Base-by-base conservation (phyloP, 2,888 invertebrate genomes). In the Agrotis ipsilon region DNA sequence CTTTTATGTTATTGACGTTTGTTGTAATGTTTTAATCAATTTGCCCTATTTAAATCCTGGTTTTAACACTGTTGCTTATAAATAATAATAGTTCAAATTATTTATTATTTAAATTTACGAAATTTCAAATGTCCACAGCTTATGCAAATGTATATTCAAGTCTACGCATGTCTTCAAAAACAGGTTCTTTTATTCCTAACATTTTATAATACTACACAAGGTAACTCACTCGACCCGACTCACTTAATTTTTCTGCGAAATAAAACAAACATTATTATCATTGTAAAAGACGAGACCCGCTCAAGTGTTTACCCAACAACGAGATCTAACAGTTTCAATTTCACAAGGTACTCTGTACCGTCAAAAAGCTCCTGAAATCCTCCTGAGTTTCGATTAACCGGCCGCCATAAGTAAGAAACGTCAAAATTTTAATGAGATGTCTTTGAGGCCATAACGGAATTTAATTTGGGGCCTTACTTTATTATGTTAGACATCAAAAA, bases 401-500 rank as follows among this genome's bases (percentile, higher is more conserved):
- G 61, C 69, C 70, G 66, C 55, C 51, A 58, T 72, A 60, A 63
- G 66, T 68, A 74, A 83, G 75, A 66, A 68, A 84, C 68, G 81
- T 78, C 83, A 80, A 81, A 78, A 82, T 82, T 80, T 77, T 80
- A 86, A 89, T 82, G 84, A 84, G 82, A 80, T 80, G 74, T 78
- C 83, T 84, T 78, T 84, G 83, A 82, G 58, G 39, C 68, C 68
- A 74, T 81, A 81, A 73, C 80, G 80, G 76, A 84, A 88, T 87
- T 85, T 85, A 87, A 87, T 86, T 83, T 82, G 57, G 70, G 67
- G 63, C 73, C 70, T 80, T 79, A 81, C 83, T 84, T 85, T 87
- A 86, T 86, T 84, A 83, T 80, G 81, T 78, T 81, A 78, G 83
- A 87, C 80, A 84, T 89, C 85, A 87, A 89, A 90, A 89, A 84